A percentile compares a stretch with the other conserved stretches of the same genome.
phyloP scores from a whole-genome alignment of 2,113 vertebrate genomes.

The Ondatra zibethicus region DNA sequence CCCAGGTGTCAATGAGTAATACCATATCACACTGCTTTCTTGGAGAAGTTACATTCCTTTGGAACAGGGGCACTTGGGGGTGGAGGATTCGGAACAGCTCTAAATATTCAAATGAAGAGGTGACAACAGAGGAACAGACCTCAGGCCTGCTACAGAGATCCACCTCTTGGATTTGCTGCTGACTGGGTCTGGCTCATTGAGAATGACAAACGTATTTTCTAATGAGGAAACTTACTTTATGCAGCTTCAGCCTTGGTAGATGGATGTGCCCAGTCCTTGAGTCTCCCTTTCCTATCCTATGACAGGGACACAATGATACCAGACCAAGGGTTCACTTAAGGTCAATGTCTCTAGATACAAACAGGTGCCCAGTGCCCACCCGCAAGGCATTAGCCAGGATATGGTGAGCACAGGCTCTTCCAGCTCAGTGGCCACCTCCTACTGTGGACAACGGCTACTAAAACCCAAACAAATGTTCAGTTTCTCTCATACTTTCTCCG shows the following conservation, averaged over 20 bases:
- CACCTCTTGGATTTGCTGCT: neutral
- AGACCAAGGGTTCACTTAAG: neutral
- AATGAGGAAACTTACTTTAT: neutral
- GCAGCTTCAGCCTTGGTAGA: neutral
- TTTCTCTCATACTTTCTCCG: neutral
- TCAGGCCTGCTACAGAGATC: neutral
- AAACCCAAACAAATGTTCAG: neutral
- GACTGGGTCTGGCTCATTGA: neutral
- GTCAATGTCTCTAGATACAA: neutral
- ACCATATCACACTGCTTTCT: neutral
- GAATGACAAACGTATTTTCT: neutral
- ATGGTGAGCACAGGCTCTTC: neutral
- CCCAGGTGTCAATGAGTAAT: conserved; percentile 16
- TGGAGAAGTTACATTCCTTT: neutral
- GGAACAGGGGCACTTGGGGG: neutral
- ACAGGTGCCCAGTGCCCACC: neutral
- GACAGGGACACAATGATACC: neutral
- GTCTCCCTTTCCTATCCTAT: neutral
- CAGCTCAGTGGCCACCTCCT: neutral
- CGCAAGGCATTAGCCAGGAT: neutral
- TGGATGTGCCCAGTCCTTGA: neutral
- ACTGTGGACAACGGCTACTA: neutral
- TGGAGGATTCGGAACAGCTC: neutral
- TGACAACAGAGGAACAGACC: neutral
- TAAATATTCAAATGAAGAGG: neutral